phyloP scores from a whole-genome alignment of 2,113 vertebrate genomes.

The Gallinago undulata region DNA sequence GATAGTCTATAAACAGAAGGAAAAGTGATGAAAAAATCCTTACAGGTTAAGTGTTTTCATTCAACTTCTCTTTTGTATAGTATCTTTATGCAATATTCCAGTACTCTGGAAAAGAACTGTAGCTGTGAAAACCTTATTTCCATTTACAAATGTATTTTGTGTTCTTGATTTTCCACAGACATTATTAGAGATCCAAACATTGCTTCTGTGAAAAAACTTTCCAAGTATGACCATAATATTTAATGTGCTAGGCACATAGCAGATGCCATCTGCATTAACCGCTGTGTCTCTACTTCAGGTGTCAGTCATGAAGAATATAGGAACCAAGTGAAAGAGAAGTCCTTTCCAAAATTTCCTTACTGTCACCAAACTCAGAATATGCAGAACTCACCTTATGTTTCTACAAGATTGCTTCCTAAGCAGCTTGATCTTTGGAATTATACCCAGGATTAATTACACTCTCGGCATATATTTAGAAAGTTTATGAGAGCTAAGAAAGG shows the following conservation, averaged over 20 bases:
- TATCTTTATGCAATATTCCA: background rate
- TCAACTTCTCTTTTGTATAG: background rate
- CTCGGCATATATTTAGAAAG: constrained; percentile 59
- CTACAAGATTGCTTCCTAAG: background rate
- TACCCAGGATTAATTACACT: background rate
- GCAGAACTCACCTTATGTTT: constrained; percentile 25
- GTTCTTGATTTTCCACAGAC: background rate
- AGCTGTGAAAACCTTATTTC: background rate
- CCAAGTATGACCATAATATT: background rate
- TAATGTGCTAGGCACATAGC: background rate
- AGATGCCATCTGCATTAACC: background rate
- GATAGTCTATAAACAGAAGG: background rate
- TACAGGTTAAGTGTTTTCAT: background rate
- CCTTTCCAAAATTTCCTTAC: background rate
- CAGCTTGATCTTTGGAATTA: constrained; percentile 13
- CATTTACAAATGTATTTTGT: background rate
- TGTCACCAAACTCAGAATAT: background rate
- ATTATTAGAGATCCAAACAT: background rate
- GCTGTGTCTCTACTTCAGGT: background rate
- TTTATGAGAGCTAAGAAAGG: constrained; percentile 33
- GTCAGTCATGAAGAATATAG: background rate
- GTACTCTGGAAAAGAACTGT: background rate
- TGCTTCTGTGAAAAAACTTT: background rate
- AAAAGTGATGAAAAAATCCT: background rate
- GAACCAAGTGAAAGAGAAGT: background rate